Evolutionary conservation across 2,797 vertebrate genomes (phyloP).

Genomic region (Trachurus trachurus): DNA sequence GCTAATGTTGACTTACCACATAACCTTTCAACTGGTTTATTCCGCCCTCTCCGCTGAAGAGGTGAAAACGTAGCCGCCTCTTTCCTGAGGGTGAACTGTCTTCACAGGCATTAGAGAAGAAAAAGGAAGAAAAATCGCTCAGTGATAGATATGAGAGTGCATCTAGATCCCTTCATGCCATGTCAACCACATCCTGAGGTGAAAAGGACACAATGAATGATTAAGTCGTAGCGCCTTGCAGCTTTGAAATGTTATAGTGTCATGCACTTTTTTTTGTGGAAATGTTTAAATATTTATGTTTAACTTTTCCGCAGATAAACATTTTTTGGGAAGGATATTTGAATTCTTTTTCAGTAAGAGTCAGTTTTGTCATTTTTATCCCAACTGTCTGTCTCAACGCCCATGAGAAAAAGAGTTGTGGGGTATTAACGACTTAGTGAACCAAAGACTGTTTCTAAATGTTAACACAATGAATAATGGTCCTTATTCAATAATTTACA

Average conservation of each 20-base stretch:
- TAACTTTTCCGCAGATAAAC: not conserved
- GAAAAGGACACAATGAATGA: constrained; percentile 70
- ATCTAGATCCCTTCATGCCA: constrained; percentile 70
- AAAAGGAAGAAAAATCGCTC: constrained; percentile 68
- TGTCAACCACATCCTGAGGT: constrained; percentile 78
- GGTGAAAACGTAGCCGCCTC: constrained; percentile 81
- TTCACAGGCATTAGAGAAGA: constrained; percentile 77
- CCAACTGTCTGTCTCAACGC: constrained; percentile 15
- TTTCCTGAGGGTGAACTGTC: constrained; percentile 82
- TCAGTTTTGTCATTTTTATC: constrained; percentile 37
- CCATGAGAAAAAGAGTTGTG: constrained; percentile 29
- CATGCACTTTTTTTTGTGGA: not conserved
- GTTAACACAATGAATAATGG: constrained; percentile 50
- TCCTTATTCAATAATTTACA: constrained; percentile 45
- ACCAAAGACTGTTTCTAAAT: constrained; percentile 45
- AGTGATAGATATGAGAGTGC: constrained; percentile 72
- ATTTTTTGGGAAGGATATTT: not conserved
- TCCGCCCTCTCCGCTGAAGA: constrained; percentile 71
- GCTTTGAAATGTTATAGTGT: constrained; percentile 37
- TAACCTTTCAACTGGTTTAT: constrained; percentile 86
- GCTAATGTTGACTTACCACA: constrained; percentile 84
- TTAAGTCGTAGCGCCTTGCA: constrained; percentile 50
- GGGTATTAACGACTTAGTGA: constrained; percentile 32
- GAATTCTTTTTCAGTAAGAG: constrained; percentile 16
- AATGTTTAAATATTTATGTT: constrained; percentile 4